Percentiles rank a stretch among this genome's conserved stretches.
phyloP scores from a whole-genome alignment of 2,888 invertebrate genomes.

The Dicyrtomina minuta region DNA sequence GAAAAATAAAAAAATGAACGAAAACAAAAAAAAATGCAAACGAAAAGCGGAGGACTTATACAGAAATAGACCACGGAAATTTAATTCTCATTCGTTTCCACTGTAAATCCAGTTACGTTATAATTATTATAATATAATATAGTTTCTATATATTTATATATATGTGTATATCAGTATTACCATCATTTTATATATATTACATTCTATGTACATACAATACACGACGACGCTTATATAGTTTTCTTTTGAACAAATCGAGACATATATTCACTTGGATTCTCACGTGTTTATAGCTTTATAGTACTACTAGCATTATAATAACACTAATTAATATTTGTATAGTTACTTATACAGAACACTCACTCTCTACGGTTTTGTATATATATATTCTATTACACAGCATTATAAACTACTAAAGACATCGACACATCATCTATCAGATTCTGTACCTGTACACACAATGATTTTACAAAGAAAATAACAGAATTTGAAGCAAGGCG shows the following conservation, averaged over 20 bases:
- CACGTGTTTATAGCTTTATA: too few relatives aligned
- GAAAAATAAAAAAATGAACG: slow-evolving; percentile 13
- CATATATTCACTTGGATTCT: neutral
- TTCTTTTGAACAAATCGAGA: neutral
- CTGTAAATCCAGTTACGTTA: slow-evolving; percentile 36
- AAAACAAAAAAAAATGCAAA: slow-evolving; percentile 9
- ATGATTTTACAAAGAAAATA: too few relatives aligned
- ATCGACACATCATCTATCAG: too few relatives aligned
- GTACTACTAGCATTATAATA: too few relatives aligned
- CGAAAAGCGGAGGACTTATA: slow-evolving; percentile 6
- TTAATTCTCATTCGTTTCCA: slow-evolving; percentile 38
- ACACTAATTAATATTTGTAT: neutral
- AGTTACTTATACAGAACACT: neutral
- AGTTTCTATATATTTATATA: neutral
- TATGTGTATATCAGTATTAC: neutral
- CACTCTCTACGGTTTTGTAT: too few relatives aligned
- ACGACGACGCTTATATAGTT: neutral
- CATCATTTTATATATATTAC: neutral
- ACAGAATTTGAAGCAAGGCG: too few relatives aligned
- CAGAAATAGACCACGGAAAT: slow-evolving; percentile 37
- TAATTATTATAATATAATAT: slow-evolving; percentile 19
- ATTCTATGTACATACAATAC: neutral
- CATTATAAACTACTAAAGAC: too few relatives aligned
- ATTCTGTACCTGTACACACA: too few relatives aligned
- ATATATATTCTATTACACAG: too few relatives aligned